A percentile compares a stretch with the other conserved stretches of the same genome.
These are phyloP conservation scores for Sylvilagus bachmani DNA, from an alignment of 2,113 vertebrate genomes.

Conservation along the genomic window DNA sequence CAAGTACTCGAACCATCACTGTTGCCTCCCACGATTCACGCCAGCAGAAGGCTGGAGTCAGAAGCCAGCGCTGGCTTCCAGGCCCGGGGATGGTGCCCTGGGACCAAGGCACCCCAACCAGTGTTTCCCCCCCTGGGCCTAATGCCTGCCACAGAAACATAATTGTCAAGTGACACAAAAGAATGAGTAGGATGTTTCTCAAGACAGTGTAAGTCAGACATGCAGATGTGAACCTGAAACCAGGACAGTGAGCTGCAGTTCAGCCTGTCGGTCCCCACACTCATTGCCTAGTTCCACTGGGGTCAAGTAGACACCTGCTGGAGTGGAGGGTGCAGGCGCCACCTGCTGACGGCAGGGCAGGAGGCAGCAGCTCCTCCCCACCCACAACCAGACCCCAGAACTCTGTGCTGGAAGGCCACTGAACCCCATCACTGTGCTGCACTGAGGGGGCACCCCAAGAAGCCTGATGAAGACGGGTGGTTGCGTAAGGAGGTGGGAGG, in stretches of 20 bases:
- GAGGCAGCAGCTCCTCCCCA: neutral
- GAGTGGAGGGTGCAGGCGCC: fast-evolving
- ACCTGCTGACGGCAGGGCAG: fast-evolving
- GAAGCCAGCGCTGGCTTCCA: no score
- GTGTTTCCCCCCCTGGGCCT: no score
- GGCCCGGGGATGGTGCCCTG: no score
- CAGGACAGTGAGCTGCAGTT: no score
- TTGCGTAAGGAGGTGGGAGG: no score
- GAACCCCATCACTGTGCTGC: fast-evolving
- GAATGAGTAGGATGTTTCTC: neutral
- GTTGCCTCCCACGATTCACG: no score
- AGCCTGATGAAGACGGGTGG: no score
- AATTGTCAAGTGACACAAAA: neutral
- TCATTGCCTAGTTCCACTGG: neutral
- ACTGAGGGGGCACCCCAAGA: neutral
- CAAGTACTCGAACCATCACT: no score
- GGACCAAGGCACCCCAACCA: no score
- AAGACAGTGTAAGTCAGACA: neutral
- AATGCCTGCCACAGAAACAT: no score
- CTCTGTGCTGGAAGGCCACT: fast-evolving
- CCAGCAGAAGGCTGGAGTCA: no score
- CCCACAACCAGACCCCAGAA: neutral
- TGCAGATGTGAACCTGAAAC: neutral
- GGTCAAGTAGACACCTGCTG: fast-evolving
- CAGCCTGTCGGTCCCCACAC: neutral